Evolutionary conservation across 2,113 vertebrate genomes (phyloP).

Genomic region (Syngnathus typhle): DNA sequence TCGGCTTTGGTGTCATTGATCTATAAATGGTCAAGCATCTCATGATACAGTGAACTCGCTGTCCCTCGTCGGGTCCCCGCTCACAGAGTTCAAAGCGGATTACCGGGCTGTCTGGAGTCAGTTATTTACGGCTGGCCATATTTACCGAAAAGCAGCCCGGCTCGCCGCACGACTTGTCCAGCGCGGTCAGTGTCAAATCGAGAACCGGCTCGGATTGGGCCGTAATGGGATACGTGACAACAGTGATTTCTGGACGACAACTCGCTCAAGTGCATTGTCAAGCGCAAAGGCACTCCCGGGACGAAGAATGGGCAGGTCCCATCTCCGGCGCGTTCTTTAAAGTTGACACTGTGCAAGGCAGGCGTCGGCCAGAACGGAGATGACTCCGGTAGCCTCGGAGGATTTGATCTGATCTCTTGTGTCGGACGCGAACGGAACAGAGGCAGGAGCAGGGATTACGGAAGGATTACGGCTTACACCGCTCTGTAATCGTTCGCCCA

Average conservation of each 20-base stretch:
- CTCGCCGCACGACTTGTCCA: not conserved
- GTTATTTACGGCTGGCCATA: conserved; percentile 41
- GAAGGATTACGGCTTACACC: conserved; percentile 58
- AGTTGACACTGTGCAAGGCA: conserved; percentile 5
- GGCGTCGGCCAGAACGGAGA: conserved; percentile 24
- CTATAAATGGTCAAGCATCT: too few relatives aligned
- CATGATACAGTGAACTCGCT: conserved; percentile 12
- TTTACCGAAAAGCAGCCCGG: conserved; percentile 17
- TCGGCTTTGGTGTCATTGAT: too few relatives aligned
- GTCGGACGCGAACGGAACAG: conserved; percentile 44
- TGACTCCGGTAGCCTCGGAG: conserved; percentile 30
- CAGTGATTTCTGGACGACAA: conserved; percentile 6
- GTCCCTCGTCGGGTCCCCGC: conserved; percentile 25
- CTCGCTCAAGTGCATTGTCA: conserved; percentile 12
- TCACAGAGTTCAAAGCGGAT: conserved; percentile 53
- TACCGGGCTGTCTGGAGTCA: conserved; percentile 44
- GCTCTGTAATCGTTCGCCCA: conserved; percentile 44
- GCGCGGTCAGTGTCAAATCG: not conserved
- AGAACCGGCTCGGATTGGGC: not conserved
- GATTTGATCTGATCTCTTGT: conserved; percentile 58
- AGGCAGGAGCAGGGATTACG: conserved; percentile 63
- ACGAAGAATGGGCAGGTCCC: not conserved
- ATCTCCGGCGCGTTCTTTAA: not conserved
- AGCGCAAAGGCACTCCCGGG: not conserved
- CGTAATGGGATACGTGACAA: conserved; percentile 17